These are phyloP conservation scores for Rousettus madagascariensis DNA, from an alignment of 2,797 vertebrate genomes.

Conservation along the genomic window DNA sequence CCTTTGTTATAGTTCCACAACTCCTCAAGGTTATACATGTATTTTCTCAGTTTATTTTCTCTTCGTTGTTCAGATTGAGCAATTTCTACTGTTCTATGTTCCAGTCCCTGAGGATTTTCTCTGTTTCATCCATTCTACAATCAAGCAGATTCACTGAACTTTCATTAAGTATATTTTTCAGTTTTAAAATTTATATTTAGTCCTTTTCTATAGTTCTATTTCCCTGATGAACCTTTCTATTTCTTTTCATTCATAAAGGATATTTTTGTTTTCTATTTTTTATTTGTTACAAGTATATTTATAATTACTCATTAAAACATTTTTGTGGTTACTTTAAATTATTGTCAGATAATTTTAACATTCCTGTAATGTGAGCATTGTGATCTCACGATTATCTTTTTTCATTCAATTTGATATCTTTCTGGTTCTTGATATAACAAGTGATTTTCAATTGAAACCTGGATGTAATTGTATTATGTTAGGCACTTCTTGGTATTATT, in stretches of 20 bases:
- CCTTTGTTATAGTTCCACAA: neutral
- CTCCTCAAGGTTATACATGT: neutral
- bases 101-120: neutral
- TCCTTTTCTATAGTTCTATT: neutral
- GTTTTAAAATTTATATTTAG: neutral
- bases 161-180: neutral
- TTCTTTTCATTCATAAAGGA: neutral
- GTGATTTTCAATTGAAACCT: neutral
- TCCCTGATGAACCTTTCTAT: neutral
- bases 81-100: neutral
- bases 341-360: neutral
- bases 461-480: neutral
- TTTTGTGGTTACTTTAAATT: neutral
- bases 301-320: neutral
- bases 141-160: neutral
- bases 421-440: neutral
- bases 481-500: neutral
- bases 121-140: neutral
- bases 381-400: neutral
- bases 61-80: neutral
- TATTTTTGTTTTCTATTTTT: neutral
- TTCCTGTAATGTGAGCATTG: neutral
- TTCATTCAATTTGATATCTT: neutral
- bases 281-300: neutral
- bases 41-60: neutral